A percentile compares a stretch with the other conserved stretches of the same genome.
These are phyloP conservation scores for Amitus sp. DNA, from an alignment of 2,888 invertebrate species.

Conservation along the genomic window DNA sequence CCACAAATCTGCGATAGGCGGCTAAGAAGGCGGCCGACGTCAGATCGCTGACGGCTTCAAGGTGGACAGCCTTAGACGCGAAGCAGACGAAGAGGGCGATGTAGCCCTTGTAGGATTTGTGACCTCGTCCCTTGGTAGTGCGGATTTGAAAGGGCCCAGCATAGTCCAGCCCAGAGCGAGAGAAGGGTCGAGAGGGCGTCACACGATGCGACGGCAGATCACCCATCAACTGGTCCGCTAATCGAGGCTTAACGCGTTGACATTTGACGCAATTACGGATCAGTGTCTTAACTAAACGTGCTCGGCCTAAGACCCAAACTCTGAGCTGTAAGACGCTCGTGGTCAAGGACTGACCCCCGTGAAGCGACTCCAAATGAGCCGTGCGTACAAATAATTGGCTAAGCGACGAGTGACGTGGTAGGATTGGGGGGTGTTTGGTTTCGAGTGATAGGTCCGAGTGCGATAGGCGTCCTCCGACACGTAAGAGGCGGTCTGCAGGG, in stretches of 20 bases:
- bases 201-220: neutral
- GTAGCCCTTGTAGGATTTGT: neutral
- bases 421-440: neutral
- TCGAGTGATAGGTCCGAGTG: constrained; percentile 7
- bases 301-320: constrained; percentile 12
- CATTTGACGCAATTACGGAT: constrained; percentile 5
- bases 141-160: constrained; percentile 7
- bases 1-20: constrained; percentile 7
- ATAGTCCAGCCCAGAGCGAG: constrained; percentile 7
- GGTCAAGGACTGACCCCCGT: constrained; percentile 13
- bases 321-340: neutral
- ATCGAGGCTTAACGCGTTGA: neutral
- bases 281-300: neutral
- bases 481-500: constrained; percentile 2
- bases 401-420: neutral
- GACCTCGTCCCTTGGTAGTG: neutral
- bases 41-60: constrained; percentile 15
- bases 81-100: no score
- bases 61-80: constrained; percentile 12
- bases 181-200: neutral
- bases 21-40: constrained; percentile 7
- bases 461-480: constrained; percentile 12
- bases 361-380: constrained; percentile 2
- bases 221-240: constrained; percentile 2
- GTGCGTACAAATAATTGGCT: neutral